These are phyloP conservation scores for Macrosteles quadrilineatus DNA, from an alignment of 1,140 invertebrate genomes.

Conservation along the genomic window DNA sequence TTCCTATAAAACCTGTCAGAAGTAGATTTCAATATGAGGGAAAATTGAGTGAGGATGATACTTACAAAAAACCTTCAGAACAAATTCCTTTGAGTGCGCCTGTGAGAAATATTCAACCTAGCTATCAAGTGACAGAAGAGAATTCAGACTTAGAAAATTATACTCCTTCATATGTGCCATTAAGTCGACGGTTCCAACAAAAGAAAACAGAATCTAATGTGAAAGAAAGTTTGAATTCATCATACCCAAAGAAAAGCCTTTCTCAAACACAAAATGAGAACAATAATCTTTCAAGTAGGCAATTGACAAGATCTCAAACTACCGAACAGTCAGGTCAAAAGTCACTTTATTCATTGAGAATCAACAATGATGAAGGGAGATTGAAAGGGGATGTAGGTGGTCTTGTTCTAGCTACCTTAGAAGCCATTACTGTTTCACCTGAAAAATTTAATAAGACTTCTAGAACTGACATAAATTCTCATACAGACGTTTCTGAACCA, in stretches of 20 bases:
- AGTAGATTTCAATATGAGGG: not conserved
- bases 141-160: not conserved
- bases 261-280: not conserved
- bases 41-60: not conserved
- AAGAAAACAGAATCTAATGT: not conserved
- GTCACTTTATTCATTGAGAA: conserved; percentile 1
- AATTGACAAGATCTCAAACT: not conserved
- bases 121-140: conserved; percentile 16
- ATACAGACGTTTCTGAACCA: too few species aligned
- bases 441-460: not conserved
- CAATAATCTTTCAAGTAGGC: not conserved
- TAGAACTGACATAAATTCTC: too few species aligned
- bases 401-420: conserved; percentile 5
- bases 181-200: not conserved
- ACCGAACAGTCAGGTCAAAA: not conserved
- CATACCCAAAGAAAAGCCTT: not conserved
- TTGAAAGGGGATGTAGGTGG: not conserved
- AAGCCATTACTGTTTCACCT: conserved; percentile 2
- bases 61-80: not conserved
- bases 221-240: not conserved
- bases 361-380: not conserved
- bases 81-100: not conserved
- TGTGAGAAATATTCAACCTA: not conserved
- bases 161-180: not conserved
- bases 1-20: conserved; percentile 4